A percentile compares a stretch with the other conserved stretches of the same genome.
Conservation (phyloP, 37 sponge, comb jelly and placozoan species). For the Corticium candelabrum region DNA sequence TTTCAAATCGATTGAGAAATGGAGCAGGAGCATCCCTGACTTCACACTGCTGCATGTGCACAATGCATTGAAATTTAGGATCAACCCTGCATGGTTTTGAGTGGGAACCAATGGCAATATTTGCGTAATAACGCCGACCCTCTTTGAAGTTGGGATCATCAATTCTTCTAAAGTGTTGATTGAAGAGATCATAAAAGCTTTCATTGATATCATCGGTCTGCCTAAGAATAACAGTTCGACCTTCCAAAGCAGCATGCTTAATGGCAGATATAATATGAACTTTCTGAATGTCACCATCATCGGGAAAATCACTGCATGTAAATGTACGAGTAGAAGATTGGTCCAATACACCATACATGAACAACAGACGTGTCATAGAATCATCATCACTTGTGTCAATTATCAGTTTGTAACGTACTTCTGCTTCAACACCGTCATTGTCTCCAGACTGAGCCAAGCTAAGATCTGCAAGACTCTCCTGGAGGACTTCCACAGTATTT, state of each 20-base stretch:
- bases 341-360: constrained; percentile 48
- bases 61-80: constrained; percentile 70
- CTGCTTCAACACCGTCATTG: not conserved
- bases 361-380: constrained; percentile 48
- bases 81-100: constrained; percentile 69
- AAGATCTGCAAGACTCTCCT: constrained; percentile 42
- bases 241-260: constrained; percentile 69
- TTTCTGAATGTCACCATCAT: constrained; percentile 62
- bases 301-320: constrained; percentile 72
- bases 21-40: constrained; percentile 46
- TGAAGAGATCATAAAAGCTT: constrained; percentile 90
- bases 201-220: constrained; percentile 82
- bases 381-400: constrained; percentile 71
- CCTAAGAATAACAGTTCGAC: constrained; percentile 67
- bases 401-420: constrained; percentile 55
- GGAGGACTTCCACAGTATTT: constrained; percentile 35
- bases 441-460: constrained; percentile 13
- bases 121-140: constrained; percentile 65
- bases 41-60: constrained; percentile 62
- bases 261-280: constrained; percentile 78
- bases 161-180: constrained; percentile 68
- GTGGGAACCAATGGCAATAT: constrained; percentile 85
- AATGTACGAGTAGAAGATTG: constrained; percentile 34
- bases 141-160: constrained; percentile 55
- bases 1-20: constrained; percentile 84